Percentiles rank a stretch among this genome's conserved stretches.
phyloP scores from a whole-genome alignment of 2,797 vertebrate species.

The Lepilemur septentrionalis region DNA sequence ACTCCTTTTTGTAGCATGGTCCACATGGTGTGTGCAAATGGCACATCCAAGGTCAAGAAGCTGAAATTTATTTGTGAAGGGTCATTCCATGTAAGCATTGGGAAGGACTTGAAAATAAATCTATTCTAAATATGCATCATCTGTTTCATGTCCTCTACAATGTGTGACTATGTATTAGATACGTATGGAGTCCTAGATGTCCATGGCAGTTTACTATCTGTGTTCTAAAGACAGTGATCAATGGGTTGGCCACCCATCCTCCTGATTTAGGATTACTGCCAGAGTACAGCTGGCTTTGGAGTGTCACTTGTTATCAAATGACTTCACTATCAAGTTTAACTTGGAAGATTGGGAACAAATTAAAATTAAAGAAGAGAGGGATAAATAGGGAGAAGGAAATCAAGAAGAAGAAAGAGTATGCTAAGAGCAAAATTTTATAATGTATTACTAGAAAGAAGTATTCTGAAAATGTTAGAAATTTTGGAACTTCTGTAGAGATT shows the following conservation, averaged over 20 bases:
- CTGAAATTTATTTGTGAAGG: background rate
- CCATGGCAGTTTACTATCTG: background rate
- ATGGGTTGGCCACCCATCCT: background rate
- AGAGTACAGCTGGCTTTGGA: background rate
- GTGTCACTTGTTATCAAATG: background rate
- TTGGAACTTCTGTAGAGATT: conserved; percentile 18
- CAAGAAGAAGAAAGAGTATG: background rate
- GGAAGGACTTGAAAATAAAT: conserved; percentile 13
- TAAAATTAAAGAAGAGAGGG: background rate
- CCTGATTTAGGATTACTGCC: background rate
- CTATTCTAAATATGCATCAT: background rate
- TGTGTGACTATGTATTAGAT: background rate
- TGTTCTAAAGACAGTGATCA: conserved; percentile 8
- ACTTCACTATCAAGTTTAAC: background rate
- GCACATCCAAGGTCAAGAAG: background rate
- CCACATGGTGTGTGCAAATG: background rate
- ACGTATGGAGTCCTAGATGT: background rate
- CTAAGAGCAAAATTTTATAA: background rate
- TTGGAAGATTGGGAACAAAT: background rate
- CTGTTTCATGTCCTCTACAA: background rate
- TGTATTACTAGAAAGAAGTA: background rate
- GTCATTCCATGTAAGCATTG: background rate
- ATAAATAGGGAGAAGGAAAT: background rate
- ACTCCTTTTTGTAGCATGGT: background rate
- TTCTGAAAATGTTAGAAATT: background rate